A percentile compares a stretch with the other conserved stretches of the same genome.
phyloP scores from a whole-genome alignment of 1,140 invertebrate species.

The Danaus plexippus region DNA sequence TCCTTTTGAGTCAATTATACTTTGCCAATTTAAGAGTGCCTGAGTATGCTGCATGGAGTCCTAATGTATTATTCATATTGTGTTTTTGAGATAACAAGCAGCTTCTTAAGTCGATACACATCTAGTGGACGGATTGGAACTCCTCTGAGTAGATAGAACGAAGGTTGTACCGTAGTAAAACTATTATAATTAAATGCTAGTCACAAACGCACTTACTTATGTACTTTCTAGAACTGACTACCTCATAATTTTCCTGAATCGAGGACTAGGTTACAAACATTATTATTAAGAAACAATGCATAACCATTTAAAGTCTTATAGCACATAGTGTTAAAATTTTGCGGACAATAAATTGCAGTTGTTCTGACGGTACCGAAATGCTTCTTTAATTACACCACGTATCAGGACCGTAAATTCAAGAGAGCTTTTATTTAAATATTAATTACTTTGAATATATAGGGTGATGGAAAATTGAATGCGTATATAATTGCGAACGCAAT shows the following conservation, averaged over 20 bases:
- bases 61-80: slow-evolving; percentile 71
- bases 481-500: background rate
- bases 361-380: slow-evolving; percentile 15
- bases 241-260: too few relatives aligned
- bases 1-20: slow-evolving; percentile 68
- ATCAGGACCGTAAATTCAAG: slow-evolving; percentile 18
- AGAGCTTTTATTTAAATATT: slow-evolving; percentile 19
- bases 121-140: slow-evolving; percentile 61
- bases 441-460: slow-evolving; percentile 18
- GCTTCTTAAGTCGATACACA: slow-evolving; percentile 64
- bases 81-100: slow-evolving; percentile 71
- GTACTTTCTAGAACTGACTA: background rate
- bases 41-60: slow-evolving; percentile 40
- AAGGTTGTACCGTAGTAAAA: slow-evolving; percentile 26
- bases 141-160: slow-evolving; percentile 34
- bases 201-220: slow-evolving; percentile 8
- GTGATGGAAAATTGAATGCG: slow-evolving; percentile 2
- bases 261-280: too few relatives aligned
- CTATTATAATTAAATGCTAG: slow-evolving; percentile 41
- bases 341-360: background rate
- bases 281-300: too few relatives aligned
- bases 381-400: slow-evolving; percentile 18
- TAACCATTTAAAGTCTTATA: too few relatives aligned
- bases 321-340: too few relatives aligned
- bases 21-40: slow-evolving; percentile 63